A percentile compares a stretch with the other conserved stretches of the same genome.
phyloP scores from a whole-genome alignment of 2,888 invertebrate genomes.

The Eledona agricola region DNA sequence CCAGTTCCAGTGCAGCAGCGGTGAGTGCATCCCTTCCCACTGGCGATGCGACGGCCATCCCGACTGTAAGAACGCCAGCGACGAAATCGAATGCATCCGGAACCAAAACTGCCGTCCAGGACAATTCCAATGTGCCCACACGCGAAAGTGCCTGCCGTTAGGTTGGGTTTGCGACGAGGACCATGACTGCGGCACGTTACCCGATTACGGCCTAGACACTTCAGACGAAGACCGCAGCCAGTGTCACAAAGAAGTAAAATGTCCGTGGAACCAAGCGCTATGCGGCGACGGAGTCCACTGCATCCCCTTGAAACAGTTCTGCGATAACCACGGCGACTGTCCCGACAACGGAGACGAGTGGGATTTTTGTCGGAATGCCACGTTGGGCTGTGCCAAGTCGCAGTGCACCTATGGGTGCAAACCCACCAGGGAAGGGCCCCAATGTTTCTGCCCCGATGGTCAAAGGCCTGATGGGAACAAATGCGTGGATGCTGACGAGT shows the following conservation, averaged over 20 bases:
- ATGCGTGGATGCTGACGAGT: slow-evolving; percentile 83
- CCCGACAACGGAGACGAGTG: slow-evolving; percentile 77
- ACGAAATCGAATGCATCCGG: slow-evolving; percentile 67
- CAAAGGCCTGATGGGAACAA: slow-evolving; percentile 69
- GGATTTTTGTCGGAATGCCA: slow-evolving; percentile 68
- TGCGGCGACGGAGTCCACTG: slow-evolving; percentile 72
- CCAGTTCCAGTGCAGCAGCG: slow-evolving; percentile 67
- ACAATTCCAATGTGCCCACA: slow-evolving; percentile 78
- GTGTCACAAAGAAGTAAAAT: slow-evolving; percentile 71
- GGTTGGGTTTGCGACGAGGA: slow-evolving; percentile 83
- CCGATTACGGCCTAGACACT: slow-evolving; percentile 64
- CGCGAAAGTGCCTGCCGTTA: slow-evolving; percentile 77
- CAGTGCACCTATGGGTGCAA: slow-evolving; percentile 70
- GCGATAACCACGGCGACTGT: slow-evolving; percentile 75
- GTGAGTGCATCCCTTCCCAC: slow-evolving; percentile 69
- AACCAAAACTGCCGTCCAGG: slow-evolving; percentile 69
- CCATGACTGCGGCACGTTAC: slow-evolving; percentile 74
- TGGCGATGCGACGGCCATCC: slow-evolving; percentile 72
- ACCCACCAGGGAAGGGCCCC: slow-evolving; percentile 74
- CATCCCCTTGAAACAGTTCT: slow-evolving; percentile 70
- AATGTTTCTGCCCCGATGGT: slow-evolving; percentile 79
- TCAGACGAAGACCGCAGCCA: slow-evolving; percentile 75
- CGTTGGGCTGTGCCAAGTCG: slow-evolving; percentile 51
- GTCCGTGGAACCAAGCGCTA: slow-evolving; percentile 73
- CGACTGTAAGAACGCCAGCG: slow-evolving; percentile 73